These are phyloP conservation scores for Chitala chitala DNA, from an alignment of 2,113 vertebrate species.

Conservation along the genomic window DNA sequence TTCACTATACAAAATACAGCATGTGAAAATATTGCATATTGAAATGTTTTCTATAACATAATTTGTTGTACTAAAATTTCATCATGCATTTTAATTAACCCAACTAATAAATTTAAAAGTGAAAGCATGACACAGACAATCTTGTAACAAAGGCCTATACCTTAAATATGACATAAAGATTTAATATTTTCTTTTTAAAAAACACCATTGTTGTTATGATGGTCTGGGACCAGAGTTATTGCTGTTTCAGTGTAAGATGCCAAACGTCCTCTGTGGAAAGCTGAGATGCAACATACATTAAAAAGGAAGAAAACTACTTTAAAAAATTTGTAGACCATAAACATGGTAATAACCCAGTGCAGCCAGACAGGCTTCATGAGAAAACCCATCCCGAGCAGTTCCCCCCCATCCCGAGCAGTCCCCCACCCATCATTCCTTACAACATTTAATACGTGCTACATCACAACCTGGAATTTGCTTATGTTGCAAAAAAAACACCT, in stretches of 20 bases:
- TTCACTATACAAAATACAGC: too few relatives aligned
- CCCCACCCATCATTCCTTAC: slow-evolving; percentile 12
- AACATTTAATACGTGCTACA: slow-evolving; percentile 16
- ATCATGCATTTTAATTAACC: too few relatives aligned
- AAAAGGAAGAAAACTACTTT: background rate
- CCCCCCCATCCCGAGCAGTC: background rate
- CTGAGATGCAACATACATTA: slow-evolving; percentile 7
- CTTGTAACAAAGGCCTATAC: too few relatives aligned
- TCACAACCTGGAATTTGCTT: slow-evolving; percentile 12
- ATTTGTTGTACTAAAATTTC: too few relatives aligned
- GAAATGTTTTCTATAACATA: too few relatives aligned
- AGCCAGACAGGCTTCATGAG: background rate
- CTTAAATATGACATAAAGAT: too few relatives aligned
- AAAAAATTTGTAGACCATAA: background rate
- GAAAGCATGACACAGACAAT: too few relatives aligned
- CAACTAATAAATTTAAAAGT: too few relatives aligned
- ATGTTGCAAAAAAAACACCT: background rate
- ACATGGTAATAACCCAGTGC: background rate
- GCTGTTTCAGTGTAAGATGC: background rate
- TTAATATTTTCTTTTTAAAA: slow-evolving; percentile 1
- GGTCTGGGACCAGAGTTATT: background rate
- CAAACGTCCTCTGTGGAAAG: background rate
- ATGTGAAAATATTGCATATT: too few relatives aligned
- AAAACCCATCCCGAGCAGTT: too few relatives aligned
- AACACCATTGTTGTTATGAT: background rate